Evolutionary conservation across 2,113 vertebrate species (phyloP), one percentile per base, ranked within the genome.

Genomic region (Microtus richardsoni): DNA sequence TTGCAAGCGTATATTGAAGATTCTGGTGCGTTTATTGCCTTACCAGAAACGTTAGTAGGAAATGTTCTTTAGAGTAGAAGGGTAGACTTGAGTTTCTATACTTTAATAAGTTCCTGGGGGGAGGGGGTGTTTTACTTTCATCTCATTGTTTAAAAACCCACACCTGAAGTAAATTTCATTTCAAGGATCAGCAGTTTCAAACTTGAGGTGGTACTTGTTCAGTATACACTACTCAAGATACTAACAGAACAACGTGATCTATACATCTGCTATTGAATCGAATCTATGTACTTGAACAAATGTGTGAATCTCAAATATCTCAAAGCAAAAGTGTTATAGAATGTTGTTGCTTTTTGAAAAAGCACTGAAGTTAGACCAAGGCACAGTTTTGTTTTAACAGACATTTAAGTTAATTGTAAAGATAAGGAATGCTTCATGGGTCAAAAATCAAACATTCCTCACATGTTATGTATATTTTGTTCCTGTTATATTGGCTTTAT

Each of bases 401-500:
- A 98, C 97, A 98, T 98, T 98, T 97, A 97, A 98, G 87, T 96
- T 98, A 97, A 98, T 94, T 98, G 95, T 98, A 97, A 98, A 98
- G 97, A 98, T 97, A 98, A 96, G 98, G 98, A 98, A 98, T 98
- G 98, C 97, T 83, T 98, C 79, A 97, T 98, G 97, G 98, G 98
- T 98, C 97, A 98, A 98, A 98, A 98, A 98, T 97, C 98, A 98
- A 98, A 98, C 97, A 98, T 98, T 98, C 98, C 98, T 98, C 97
- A 98, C 97, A 98, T 98, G 96, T 98, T 98, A 93, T 98, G 98
- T 98, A 98, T 98, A 98, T 98, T 98, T 98, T 98, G 98, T 98
- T 98, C 98, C 97, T 98, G 98, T 98, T 98, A 98, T 98, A 98
- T 98, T 98, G 98, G 98, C 98, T 98, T 99, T 98, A 98, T 98